phyloP scores from a whole-genome alignment of 2,888 invertebrate species.

The Nomada lathburiana region DNA sequence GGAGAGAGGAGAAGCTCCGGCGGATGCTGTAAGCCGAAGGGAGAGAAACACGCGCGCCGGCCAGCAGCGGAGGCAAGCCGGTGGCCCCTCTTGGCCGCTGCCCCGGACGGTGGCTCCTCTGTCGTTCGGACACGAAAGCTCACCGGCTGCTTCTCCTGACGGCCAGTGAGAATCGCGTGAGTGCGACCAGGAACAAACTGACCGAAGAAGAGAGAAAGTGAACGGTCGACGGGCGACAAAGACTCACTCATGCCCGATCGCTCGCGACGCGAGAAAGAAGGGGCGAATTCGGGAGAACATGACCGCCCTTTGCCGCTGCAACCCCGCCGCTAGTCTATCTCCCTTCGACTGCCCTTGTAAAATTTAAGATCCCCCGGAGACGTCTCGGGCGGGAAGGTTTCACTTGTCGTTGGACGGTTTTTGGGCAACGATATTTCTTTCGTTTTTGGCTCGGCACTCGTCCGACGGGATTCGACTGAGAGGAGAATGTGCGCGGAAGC shows the following conservation, averaged over 20 bases:
- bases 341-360: slow-evolving; percentile 35
- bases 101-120: slow-evolving; percentile 83
- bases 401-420: neutral
- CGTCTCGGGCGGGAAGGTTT: slow-evolving; percentile 30
- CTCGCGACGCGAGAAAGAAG: slow-evolving; percentile 37
- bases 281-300: slow-evolving; percentile 37
- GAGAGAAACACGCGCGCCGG: slow-evolving; percentile 74
- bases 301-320: slow-evolving; percentile 54
- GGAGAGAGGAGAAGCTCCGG: slow-evolving; percentile 81
- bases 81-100: slow-evolving; percentile 75
- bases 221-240: slow-evolving; percentile 41
- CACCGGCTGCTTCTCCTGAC: slow-evolving; percentile 54
- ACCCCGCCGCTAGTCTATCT: slow-evolving; percentile 12
- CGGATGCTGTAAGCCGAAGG: slow-evolving; percentile 83
- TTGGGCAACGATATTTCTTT: neutral
- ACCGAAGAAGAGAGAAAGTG: slow-evolving; percentile 24
- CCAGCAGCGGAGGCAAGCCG: slow-evolving; percentile 70
- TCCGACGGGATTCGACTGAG: no score
- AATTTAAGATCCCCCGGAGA: slow-evolving; percentile 61
- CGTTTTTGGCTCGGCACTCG: neutral
- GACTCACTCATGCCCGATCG: slow-evolving; percentile 32
- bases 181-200: slow-evolving; percentile 34
- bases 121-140: slow-evolving; percentile 75
- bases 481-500: no score
- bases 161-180: slow-evolving; percentile 33